Base-by-base conservation (phyloP, 1,140 invertebrate species). In the Macrostomum lignano region DNA sequence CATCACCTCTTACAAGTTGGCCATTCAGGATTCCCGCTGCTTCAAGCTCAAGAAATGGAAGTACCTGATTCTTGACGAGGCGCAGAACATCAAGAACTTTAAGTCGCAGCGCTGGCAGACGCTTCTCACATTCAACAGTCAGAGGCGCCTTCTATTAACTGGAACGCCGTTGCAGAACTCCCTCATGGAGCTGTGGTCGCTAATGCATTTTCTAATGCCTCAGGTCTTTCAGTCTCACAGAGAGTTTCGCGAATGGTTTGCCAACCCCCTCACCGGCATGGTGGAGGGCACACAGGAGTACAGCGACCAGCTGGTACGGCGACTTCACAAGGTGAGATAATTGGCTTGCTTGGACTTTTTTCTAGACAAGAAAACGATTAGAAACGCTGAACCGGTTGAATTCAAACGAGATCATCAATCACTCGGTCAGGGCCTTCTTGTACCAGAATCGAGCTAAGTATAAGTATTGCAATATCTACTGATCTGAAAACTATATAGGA, bases 171-270 rank as follows among this genome's bases (percentile, higher is more conserved):
- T 99, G 36, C 91, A 98, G 62, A 98, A 99, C 56, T 88, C 79
- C 59, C 59, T 98, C 36, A 88, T 93, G 78, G 91, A 99, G 61
- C 61, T 99, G 33, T 98, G 91, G 91, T 94, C 91, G 3, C 58
- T 98, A 9, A 91, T 99, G 82, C 88, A 98, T 63, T 99, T 99
- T 61, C 65, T 99, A 6, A 96, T 98, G 91, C 91, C 91, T 25
- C 72, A 86, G 60, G 76, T 98, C 36, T 99, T 98, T 64, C 75
- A 84, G 44, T 94, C 84, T 14, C 86, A 96, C 59, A 65, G 71
- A 31, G 81, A 94, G 56, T 93, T 60, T 41, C 81, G 84, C 53
- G 84, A 94, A 58, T 96, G 88, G 88, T 99, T 98, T 64, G 78
- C 76, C 29, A 88, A 88, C 62, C 86, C 91, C 1, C 72, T 94